Conservation (phyloP, 2,797 vertebrate genomes). For the Enteromius fasciolatus region DNA sequence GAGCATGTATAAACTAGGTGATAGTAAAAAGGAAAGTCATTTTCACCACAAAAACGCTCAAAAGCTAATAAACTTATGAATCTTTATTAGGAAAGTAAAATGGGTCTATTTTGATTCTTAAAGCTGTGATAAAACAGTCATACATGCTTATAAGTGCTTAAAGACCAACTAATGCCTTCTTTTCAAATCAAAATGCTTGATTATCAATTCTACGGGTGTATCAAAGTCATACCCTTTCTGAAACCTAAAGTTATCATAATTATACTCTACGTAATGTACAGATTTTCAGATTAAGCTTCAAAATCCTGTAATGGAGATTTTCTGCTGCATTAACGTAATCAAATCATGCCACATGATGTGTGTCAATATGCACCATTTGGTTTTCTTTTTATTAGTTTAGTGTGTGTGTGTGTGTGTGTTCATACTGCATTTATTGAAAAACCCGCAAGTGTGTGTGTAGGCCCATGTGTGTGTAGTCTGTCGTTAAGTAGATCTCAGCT, state of each 20-base stretch:
- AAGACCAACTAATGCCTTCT: neutral
- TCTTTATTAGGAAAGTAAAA: neutral
- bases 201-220: neutral
- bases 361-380: constrained; percentile 12
- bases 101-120: neutral
- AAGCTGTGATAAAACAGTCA: neutral
- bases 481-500: constrained; percentile 33
- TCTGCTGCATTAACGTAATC: constrained; percentile 45
- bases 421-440: constrained; percentile 19
- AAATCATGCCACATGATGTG: constrained; percentile 11
- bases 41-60: neutral
- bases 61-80: neutral
- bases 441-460: constrained; percentile 24
- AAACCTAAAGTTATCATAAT: neutral
- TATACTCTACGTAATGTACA: constrained; percentile 16
- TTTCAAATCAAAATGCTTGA: constrained; percentile 3
- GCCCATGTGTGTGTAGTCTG: constrained; percentile 4
- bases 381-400: constrained; percentile 10
- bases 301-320: constrained; percentile 26
- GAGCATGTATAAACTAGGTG: neutral
- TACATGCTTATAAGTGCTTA: neutral
- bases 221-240: neutral
- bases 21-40: neutral
- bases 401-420: neutral
- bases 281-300: constrained; percentile 37